Conservation (phyloP, 2,888 invertebrate genomes). For the Imbricaverruca yamaguchii region DNA sequence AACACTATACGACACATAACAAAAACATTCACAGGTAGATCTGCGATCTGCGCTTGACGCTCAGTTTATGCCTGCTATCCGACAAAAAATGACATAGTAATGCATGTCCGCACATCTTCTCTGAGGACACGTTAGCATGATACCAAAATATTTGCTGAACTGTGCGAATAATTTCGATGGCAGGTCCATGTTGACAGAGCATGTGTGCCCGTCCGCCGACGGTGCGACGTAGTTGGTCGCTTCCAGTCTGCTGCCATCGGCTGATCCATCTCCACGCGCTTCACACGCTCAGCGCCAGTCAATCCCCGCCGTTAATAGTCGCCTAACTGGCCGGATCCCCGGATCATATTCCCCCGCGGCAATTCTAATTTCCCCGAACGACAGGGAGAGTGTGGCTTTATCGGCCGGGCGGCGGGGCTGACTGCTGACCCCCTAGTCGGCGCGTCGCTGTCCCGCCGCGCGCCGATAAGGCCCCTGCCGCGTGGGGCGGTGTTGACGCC, state of each 20-base stretch:
- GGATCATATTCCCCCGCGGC: constrained; percentile 8
- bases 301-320: background rate
- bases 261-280: background rate
- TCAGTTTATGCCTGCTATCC: no score
- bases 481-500: constrained; percentile 16
- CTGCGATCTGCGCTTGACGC: no score
- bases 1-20: no score
- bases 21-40: no score
- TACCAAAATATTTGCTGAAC: no score
- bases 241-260: background rate
- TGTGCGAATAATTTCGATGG: no score
- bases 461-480: background rate
- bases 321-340: constrained; percentile 17
- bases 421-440: background rate
- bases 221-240: no score
- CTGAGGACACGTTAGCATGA: no score
- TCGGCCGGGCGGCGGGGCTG: background rate
- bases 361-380: constrained; percentile 20
- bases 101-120: no score
- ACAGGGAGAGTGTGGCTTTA: background rate
- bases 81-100: no score
- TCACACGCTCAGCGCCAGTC: background rate
- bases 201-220: background rate
- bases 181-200: no score
- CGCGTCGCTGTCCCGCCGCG: background rate